These are phyloP conservation scores for Cladorhizidae sp. DNA, from an alignment of 37 sponge, comb jelly and placozoan genomes.

Conservation along the genomic window DNA sequence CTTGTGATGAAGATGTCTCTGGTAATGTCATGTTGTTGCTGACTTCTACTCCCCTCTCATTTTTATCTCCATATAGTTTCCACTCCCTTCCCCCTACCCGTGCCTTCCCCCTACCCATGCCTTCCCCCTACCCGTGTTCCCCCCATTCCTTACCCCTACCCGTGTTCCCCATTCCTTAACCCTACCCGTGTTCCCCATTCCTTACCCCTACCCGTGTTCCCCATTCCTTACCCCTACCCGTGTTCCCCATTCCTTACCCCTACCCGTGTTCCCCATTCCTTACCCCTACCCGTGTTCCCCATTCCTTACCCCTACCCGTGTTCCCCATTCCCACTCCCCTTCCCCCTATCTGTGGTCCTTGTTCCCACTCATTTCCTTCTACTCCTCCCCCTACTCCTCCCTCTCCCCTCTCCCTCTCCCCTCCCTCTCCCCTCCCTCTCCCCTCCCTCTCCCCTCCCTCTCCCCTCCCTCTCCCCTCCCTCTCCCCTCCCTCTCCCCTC, in stretches of 20 bases:
- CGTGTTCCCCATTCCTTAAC: background rate
- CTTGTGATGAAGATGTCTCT: too few species aligned
- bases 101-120: background rate
- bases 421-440: too few species aligned
- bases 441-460: too few species aligned
- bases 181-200: background rate
- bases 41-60: too few species aligned
- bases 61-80: too few species aligned
- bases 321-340: background rate
- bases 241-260: background rate
- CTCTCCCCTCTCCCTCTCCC: too few species aligned
- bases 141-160: conserved; percentile 10
- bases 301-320: background rate
- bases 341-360: background rate
- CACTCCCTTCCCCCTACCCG: background rate
- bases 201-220: background rate
- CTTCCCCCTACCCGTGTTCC: background rate
- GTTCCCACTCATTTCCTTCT: too few species aligned
- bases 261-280: background rate
- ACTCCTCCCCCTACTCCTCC: too few species aligned
- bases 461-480: too few species aligned
- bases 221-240: background rate
- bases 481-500: too few species aligned
- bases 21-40: too few species aligned
- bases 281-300: background rate